Evolutionary conservation across 2,797 vertebrate species (phyloP).

Genomic region (Rhabdophis nuchalis): DNA sequence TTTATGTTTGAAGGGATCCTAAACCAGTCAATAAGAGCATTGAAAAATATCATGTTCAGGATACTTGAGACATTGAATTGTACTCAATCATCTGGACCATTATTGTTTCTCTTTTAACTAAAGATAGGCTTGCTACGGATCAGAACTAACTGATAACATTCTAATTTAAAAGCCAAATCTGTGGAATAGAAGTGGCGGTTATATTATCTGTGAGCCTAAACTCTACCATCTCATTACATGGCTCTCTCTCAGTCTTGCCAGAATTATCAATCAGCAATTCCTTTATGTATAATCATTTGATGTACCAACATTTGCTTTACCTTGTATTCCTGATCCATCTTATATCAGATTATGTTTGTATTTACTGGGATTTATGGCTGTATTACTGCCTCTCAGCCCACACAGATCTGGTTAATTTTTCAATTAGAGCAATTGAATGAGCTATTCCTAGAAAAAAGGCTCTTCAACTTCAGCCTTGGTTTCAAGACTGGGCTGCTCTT

Average conservation of each 20-base stretch:
- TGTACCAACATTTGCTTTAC: slow-evolving; percentile 66
- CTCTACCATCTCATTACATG: neutral
- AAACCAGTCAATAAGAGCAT: neutral
- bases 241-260: neutral
- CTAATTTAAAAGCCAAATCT: neutral
- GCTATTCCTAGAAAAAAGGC: slow-evolving; percentile 59
- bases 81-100: neutral
- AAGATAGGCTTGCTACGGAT: neutral
- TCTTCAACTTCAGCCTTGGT: slow-evolving; percentile 63
- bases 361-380: slow-evolving; percentile 71
- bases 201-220: fast-evolving
- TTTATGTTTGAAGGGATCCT: neutral
- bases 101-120: neutral
- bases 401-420: slow-evolving; percentile 70
- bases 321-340: slow-evolving; percentile 70
- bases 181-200: fast-evolving
- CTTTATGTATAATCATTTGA: slow-evolving; percentile 60
- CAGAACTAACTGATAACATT: neutral
- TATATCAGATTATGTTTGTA: slow-evolving; percentile 73
- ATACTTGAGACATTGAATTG: neutral
- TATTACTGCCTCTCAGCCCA: slow-evolving; percentile 70
- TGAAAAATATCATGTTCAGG: neutral
- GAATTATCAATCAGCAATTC: slow-evolving; percentile 54
- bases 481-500: slow-evolving; percentile 66
- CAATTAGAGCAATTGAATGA: slow-evolving; percentile 68